A percentile compares a stretch with the other conserved stretches of the same genome.
Conservation (phyloP, 2,888 invertebrate genomes). For the Phytoseiulus persimilis region DNA sequence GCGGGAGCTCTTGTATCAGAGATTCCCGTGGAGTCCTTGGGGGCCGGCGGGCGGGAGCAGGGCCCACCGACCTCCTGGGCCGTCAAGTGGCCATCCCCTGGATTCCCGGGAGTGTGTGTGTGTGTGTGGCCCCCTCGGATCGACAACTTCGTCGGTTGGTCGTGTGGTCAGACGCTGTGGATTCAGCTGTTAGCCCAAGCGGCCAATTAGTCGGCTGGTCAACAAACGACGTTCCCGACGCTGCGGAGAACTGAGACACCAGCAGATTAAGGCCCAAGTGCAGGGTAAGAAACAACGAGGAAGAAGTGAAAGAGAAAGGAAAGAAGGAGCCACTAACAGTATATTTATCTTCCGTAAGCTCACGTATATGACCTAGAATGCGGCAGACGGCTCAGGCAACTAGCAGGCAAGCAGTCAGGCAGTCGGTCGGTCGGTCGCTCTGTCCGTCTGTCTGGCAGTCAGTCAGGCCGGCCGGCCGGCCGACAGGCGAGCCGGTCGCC, state of each 20-base stretch:
- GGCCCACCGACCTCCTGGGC: too few species aligned
- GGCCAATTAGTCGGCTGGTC: background rate
- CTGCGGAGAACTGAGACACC: background rate
- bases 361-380: background rate
- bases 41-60: too few species aligned
- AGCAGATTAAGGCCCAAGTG: background rate
- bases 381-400: background rate
- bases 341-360: slow-evolving; percentile 5
- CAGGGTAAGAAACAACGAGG: background rate
- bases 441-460: background rate
- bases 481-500: background rate
- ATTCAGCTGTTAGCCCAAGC: background rate
- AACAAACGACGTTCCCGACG: background rate
- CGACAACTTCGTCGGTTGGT: background rate
- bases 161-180: background rate
- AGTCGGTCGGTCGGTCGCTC: background rate
- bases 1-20: too few species aligned
- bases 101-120: too few species aligned
- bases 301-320: background rate
- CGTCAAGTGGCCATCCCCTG: too few species aligned
- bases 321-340: background rate
- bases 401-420: background rate
- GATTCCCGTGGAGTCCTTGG: too few species aligned
- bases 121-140: background rate
- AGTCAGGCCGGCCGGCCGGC: background rate